Evolutionary conservation across 2,888 invertebrate species (phyloP).

Genomic region (Artemia sinica): DNA sequence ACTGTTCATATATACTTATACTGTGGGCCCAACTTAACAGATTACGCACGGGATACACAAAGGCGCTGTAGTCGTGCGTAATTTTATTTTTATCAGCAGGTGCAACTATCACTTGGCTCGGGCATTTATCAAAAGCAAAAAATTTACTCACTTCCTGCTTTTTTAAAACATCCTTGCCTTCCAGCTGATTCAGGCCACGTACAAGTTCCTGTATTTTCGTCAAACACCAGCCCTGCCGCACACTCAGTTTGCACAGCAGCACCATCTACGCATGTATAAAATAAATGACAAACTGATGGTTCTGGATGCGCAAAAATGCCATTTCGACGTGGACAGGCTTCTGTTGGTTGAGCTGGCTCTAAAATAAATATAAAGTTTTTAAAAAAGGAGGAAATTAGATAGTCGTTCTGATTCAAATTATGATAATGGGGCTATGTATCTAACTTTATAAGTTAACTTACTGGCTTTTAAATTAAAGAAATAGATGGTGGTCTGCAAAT

Average conservation of each 20-base stretch:
- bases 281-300: constrained; percentile 57
- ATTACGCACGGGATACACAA: no score
- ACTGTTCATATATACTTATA: no score
- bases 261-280: constrained; percentile 76
- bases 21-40: no score
- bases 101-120: background rate
- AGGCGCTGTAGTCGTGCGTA: no score
- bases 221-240: constrained; percentile 73
- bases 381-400: no score
- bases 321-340: constrained; percentile 61
- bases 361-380: constrained; percentile 25
- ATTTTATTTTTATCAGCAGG: background rate
- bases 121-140: background rate
- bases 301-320: constrained; percentile 83
- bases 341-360: constrained; percentile 57
- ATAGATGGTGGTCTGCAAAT: no score
- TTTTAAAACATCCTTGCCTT: constrained; percentile 49
- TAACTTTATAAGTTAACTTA: no score
- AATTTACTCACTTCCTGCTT: constrained; percentile 25
- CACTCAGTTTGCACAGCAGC: constrained; percentile 59
- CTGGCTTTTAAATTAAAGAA: no score
- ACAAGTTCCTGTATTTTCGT: constrained; percentile 71
- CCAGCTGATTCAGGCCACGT: constrained; percentile 70
- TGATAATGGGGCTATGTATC: no score
- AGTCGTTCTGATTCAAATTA: no score